Percentiles rank a stretch among this genome's conserved stretches.
Evolutionary conservation across 2,113 vertebrate genomes (phyloP).

Genomic region (Tachuris rubrigastra): DNA sequence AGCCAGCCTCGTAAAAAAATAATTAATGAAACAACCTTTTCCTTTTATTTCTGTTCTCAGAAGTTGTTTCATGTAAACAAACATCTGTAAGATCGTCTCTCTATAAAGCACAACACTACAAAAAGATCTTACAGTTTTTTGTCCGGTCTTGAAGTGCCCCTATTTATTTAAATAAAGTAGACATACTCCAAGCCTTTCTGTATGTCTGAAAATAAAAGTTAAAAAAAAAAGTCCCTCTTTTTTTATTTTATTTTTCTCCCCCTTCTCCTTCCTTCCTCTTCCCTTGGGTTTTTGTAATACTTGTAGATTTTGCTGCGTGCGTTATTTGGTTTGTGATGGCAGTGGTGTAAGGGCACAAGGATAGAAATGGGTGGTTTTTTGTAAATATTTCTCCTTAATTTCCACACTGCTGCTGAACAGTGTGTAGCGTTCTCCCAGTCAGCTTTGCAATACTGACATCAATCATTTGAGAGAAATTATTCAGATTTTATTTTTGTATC

Average conservation of each 20-base stretch:
- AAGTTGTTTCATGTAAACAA: conserved; percentile 53
- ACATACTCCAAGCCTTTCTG: conserved; percentile 31
- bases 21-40: conserved; percentile 50
- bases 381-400: conserved; percentile 76
- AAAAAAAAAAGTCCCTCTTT: not conserved
- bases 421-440: conserved; percentile 72
- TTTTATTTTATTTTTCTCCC: not conserved
- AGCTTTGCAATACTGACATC: conserved; percentile 79
- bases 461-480: conserved; percentile 78
- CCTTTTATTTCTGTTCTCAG: conserved; percentile 44
- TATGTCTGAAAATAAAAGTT: conserved; percentile 48
- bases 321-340: conserved; percentile 64
- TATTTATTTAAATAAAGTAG: conserved; percentile 77
- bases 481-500: conserved; percentile 88
- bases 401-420: conserved; percentile 73
- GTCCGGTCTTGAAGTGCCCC: conserved; percentile 68
- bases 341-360: conserved; percentile 73
- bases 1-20: conserved; percentile 62
- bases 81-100: conserved; percentile 71
- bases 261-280: not conserved
- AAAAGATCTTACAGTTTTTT: conserved; percentile 69
- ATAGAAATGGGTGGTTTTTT: conserved; percentile 66
- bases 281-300: conserved; percentile 49
- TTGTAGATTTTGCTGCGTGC: conserved; percentile 33
- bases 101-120: conserved; percentile 84